Evolutionary conservation across 2,113 vertebrate species (phyloP), one percentile per base, ranked within the genome.

Genomic region (Acanthisitta chloris): DNA sequence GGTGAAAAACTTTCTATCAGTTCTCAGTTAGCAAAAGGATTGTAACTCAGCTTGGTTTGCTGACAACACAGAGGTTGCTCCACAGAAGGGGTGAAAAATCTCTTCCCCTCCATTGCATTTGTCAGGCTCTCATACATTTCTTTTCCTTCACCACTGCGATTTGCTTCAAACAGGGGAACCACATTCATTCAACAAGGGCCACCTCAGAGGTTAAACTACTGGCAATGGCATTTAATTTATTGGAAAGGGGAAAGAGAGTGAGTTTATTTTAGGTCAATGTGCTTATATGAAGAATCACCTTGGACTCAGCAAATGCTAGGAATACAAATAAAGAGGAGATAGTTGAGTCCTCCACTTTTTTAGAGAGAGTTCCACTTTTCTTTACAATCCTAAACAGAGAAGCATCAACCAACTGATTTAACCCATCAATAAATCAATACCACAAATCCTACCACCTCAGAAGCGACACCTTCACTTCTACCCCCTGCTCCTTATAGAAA

Each of bases 401-500:
- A 48, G 34, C 12, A 23, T 24, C 33, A 57, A 71, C 21, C 48
- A 45, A 61, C 5, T 8, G 7, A 72, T 40, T 29, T 18, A 82
- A 61, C 1, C n/a, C n/a, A n/a, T n/a, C n/a, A n/a, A n/a, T 69
- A 49, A 89, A 76, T 33, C 34, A 54, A 45, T 0, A 1, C 19
- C 55, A 64, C 1, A 1, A 74, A 79, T n/a, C 38, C 38, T 15
- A 65, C n/a, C 36, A 81, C 21, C 20, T 79, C 80, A 66, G 26
- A 71, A 54, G 28, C 43, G 62, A 71, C 8, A 69, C 25, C 28
- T 65, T 42, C 43, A 72, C 46, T 54, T 84, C 57, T n/a, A 36
- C 6, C 1, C 11, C 12, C 33, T 0, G 0, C 20, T 66, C 46
- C 49, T 77, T 40, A 70, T 0, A 66, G 15, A 88, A 77, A 77